A percentile compares a stretch with the other conserved stretches of the same genome.
phyloP scores from a whole-genome alignment of 2,888 invertebrate species.

The Zaprionus bogoriensis region DNA sequence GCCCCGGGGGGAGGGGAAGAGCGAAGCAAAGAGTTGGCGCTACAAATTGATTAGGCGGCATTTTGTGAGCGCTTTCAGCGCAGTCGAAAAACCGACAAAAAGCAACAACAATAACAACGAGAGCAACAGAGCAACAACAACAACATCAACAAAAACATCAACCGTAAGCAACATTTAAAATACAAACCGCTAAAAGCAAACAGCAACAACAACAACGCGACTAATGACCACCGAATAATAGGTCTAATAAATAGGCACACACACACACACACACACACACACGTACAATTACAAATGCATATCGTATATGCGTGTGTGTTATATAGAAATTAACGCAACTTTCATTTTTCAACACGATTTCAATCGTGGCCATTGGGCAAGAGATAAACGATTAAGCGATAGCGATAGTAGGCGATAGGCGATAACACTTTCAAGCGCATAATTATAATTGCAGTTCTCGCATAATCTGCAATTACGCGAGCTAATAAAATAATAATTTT shows the following conservation, averaged over 20 bases:
- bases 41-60: slow-evolving; percentile 53
- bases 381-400: background rate
- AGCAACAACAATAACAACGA: slow-evolving; percentile 10
- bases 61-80: slow-evolving; percentile 39
- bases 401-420: background rate
- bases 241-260: slow-evolving; percentile 28
- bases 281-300: too few species aligned
- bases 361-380: background rate
- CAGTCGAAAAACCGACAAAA: slow-evolving; percentile 25
- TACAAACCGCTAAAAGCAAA: slow-evolving; percentile 39
- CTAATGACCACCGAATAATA: slow-evolving; percentile 38
- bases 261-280: too few species aligned
- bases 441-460: background rate
- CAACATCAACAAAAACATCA: slow-evolving; percentile 12
- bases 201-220: slow-evolving; percentile 17
- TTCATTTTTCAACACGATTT: slow-evolving; percentile 15
- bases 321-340: slow-evolving; percentile 15
- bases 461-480: background rate
- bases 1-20: background rate
- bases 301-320: background rate
- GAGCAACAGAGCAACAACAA: slow-evolving; percentile 15
- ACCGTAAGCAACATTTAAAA: slow-evolving; percentile 32
- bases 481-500: background rate
- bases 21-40: background rate
- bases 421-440: background rate